These are phyloP conservation scores for Oplegnathus fasciatus DNA, from an alignment of 2,113 vertebrate genomes.

Conservation along the genomic window DNA sequence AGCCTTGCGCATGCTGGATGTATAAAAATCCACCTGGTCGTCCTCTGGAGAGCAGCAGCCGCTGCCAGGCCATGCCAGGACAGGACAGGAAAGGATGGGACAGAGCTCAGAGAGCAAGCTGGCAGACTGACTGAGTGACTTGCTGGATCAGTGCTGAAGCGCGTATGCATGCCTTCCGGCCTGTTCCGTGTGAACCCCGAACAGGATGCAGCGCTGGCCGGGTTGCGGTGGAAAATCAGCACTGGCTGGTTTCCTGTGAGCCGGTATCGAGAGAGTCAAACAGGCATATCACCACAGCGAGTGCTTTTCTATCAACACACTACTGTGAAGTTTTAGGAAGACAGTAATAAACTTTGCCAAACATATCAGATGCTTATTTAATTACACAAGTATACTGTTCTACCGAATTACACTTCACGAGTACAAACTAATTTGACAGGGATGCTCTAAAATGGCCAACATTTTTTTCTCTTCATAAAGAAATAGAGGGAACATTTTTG, in stretches of 20 bases:
- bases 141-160: slow-evolving; percentile 57
- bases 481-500: slow-evolving; percentile 16
- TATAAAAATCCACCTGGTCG: slow-evolving; percentile 63
- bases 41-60: slow-evolving; percentile 51
- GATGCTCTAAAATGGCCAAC: background rate
- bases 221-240: slow-evolving; percentile 76
- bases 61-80: slow-evolving; percentile 43
- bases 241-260: slow-evolving; percentile 76
- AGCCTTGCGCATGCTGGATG: slow-evolving; percentile 28
- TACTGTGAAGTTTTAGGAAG: background rate
- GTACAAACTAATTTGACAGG: slow-evolving; percentile 14
- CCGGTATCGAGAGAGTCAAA: slow-evolving; percentile 44
- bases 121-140: slow-evolving; percentile 30
- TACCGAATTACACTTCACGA: background rate
- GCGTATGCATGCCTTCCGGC: slow-evolving; percentile 72
- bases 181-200: slow-evolving; percentile 69
- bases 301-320: slow-evolving; percentile 32
- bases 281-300: slow-evolving; percentile 31
- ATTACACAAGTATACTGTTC: background rate
- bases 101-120: slow-evolving; percentile 39
- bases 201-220: slow-evolving; percentile 78
- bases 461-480: background rate
- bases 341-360: background rate
- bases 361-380: background rate
- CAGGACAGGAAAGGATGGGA: slow-evolving; percentile 46